Conservation (phyloP, 2,113 vertebrate genomes). For the Charina bottae region DNA sequence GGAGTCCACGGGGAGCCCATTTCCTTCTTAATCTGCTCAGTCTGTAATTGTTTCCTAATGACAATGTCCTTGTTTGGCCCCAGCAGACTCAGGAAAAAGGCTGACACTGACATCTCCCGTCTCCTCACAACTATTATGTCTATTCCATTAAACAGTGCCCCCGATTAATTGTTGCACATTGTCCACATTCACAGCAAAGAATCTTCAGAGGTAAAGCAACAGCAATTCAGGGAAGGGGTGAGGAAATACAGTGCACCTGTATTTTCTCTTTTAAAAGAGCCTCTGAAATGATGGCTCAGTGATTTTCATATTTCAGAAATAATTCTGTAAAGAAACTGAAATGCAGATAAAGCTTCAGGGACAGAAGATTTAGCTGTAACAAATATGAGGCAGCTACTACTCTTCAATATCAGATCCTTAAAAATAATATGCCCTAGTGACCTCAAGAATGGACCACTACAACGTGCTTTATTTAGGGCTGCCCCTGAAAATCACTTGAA, state of each 20-base stretch:
- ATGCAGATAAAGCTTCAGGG: neutral
- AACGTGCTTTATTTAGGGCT: neutral
- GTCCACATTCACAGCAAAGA: neutral
- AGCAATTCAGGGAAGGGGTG: too few species aligned
- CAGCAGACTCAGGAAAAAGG: constrained; percentile 29
- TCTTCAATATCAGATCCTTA: neutral
- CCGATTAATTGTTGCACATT: neutral
- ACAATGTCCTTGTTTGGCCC: constrained; percentile 42
- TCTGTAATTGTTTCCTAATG: constrained; percentile 61
- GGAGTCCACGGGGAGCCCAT: constrained; percentile 40
- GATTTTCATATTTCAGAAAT: neutral
- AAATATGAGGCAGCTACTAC: neutral
- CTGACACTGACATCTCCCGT: constrained; percentile 28
- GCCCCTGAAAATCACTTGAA: neutral
- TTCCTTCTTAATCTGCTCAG: constrained; percentile 59
- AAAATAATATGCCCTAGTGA: neutral
- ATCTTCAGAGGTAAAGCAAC: neutral
- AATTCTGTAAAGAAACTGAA: neutral
- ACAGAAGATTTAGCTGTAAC: neutral
- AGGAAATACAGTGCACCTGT: neutral
- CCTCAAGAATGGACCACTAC: neutral
- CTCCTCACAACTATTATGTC: constrained; percentile 11
- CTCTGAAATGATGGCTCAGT: neutral
- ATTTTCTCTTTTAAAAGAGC: neutral
- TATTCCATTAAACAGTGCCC: neutral